phyloP scores from a whole-genome alignment of 2,113 vertebrate genomes.

The Syngnathus scovelli region DNA sequence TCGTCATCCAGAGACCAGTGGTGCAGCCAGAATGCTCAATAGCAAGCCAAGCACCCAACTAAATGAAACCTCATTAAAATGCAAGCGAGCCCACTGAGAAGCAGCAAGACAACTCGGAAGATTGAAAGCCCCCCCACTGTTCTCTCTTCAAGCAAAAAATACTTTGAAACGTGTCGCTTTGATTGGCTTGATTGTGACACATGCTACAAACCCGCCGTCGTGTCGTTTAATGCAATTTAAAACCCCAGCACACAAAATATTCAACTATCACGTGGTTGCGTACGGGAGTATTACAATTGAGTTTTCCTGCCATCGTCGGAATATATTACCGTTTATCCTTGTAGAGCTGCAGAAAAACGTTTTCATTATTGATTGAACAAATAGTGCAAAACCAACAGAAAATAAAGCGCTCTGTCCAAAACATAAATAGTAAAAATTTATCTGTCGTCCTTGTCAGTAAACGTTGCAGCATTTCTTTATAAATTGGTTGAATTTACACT shows the following conservation, averaged over 20 bases:
- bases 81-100: conserved; percentile 39
- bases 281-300: background rate
- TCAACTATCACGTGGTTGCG: background rate
- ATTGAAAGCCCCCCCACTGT: conserved; percentile 28
- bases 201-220: background rate
- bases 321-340: background rate
- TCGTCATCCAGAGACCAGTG: conserved; percentile 15
- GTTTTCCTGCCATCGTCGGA: too few relatives aligned
- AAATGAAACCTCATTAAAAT: conserved; percentile 58
- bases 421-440: too few relatives aligned
- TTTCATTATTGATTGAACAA: background rate
- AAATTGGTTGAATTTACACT: too few relatives aligned
- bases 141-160: conserved; percentile 15
- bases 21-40: conserved; percentile 32
- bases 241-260: background rate
- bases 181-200: conserved; percentile 8
- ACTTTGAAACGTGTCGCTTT: conserved; percentile 1
- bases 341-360: background rate
- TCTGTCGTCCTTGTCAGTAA: too few relatives aligned
- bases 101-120: conserved; percentile 28
- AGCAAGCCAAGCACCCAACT: conserved; percentile 26
- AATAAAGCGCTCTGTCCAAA: background rate
- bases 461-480: too few relatives aligned
- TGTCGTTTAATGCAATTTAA: background rate
- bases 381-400: background rate